Percentiles rank a stretch among this genome's conserved stretches.
phyloP scores from a whole-genome alignment of 2,797 vertebrate species.

The Neosalanx taihuensis region DNA sequence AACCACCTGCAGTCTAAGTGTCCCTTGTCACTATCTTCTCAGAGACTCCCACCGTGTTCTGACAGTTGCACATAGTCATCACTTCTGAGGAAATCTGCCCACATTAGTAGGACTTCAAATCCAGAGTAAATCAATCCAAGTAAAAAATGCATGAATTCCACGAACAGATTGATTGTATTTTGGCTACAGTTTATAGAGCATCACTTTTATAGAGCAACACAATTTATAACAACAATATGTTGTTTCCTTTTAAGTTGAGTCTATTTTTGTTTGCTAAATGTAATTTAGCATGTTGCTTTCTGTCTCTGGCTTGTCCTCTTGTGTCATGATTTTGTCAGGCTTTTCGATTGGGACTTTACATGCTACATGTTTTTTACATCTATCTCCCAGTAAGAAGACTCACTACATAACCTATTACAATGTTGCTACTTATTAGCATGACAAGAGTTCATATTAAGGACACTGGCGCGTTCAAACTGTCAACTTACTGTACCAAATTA shows the following conservation, averaged over 20 bases:
- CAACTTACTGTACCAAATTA: no score
- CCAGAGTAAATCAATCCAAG: no score
- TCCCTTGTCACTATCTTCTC: conserved; percentile 42
- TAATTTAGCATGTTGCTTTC: not conserved
- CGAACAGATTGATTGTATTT: not conserved
- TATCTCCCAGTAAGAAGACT: not conserved
- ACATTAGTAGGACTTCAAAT: not conserved
- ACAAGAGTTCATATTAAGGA: no score
- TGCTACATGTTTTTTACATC: not conserved
- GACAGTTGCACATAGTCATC: conserved; percentile 62
- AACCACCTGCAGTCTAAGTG: conserved; percentile 4
- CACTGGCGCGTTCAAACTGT: no score
- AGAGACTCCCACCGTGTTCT: conserved; percentile 37
- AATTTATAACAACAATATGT: no score
- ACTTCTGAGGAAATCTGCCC: conserved; percentile 19
- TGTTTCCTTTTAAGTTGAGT: no score
- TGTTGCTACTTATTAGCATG: no score
- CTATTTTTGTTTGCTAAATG: not conserved
- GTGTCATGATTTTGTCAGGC: not conserved
- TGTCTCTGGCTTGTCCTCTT: not conserved
- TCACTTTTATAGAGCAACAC: no score
- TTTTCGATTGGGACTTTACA: conserved; percentile 5
- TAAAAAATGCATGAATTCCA: conserved; percentile 8
- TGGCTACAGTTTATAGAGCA: not conserved
- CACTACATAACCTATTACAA: not conserved